Conservation (phyloP, 53 echinoderm and acorn worm species). For the Glandiceps talaboti region DNA sequence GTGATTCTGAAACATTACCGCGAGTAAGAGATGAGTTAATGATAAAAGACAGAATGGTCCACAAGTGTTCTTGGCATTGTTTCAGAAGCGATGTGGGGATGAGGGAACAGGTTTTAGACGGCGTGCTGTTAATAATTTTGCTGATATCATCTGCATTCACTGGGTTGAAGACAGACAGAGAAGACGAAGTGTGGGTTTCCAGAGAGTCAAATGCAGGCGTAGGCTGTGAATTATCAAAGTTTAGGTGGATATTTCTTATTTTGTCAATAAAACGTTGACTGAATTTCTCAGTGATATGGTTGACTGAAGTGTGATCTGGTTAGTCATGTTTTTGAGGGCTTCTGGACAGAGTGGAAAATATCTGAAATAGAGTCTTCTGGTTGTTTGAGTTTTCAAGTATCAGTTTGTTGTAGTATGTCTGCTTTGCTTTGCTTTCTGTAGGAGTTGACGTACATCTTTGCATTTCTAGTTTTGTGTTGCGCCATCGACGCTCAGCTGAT, state of each 20-base stretch:
- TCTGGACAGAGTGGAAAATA: background rate
- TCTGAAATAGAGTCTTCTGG: constrained; percentile 14
- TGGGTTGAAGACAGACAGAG: background rate
- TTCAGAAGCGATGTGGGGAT: background rate
- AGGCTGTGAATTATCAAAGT: too few species aligned
- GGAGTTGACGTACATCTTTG: constrained; percentile 9
- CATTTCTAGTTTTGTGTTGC: constrained; percentile 13
- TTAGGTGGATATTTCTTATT: constrained; percentile 7
- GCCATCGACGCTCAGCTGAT: constrained; percentile 23
- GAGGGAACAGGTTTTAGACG: background rate
- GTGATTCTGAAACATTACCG: background rate
- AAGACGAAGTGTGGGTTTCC: background rate
- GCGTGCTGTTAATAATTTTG: background rate
- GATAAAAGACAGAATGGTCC: background rate
- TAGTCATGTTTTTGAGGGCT: background rate
- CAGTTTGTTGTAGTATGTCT: constrained; percentile 8
- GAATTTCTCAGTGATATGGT: constrained; percentile 8
- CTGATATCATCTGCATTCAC: background rate
- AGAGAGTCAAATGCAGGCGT: background rate
- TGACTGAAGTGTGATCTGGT: background rate
- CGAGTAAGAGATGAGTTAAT: background rate
- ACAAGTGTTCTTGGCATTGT: background rate
- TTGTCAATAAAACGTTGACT: constrained; percentile 3
- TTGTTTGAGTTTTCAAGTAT: constrained; percentile 6
- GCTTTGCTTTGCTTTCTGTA: constrained; percentile 9